These are phyloP conservation scores for Seriola dumerili DNA, from an alignment of 2,113 vertebrate genomes.

Conservation along the genomic window DNA sequence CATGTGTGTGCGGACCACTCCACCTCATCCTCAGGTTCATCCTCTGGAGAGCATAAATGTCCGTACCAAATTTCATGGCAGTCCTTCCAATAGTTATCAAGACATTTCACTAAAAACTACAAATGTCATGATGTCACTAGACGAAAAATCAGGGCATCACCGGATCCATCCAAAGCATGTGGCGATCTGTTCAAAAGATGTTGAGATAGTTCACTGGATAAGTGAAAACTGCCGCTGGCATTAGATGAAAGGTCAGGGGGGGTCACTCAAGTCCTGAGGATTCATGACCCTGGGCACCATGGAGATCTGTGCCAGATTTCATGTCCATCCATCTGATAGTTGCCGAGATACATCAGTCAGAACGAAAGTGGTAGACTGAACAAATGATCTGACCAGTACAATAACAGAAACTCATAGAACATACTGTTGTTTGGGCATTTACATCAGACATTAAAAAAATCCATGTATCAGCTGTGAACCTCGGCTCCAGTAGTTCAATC, in stretches of 20 bases:
- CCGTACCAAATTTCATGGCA: no score
- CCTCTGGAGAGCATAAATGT: no score
- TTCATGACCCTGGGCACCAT: background rate
- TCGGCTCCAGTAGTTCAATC: background rate
- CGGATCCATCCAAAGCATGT: background rate
- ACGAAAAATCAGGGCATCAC: no score
- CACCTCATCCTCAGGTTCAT: no score
- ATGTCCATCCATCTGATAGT: background rate
- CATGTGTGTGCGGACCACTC: background rate
- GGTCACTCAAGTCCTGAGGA: accelerated
- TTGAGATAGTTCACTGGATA: no score
- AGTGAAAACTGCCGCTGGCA: background rate
- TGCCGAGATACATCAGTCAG: background rate
- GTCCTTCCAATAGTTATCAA: no score
- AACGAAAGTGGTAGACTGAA: no score
- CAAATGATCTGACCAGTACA: no score
- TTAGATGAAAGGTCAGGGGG: background rate
- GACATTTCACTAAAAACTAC: no score
- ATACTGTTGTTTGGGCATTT: background rate
- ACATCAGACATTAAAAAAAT: background rate
- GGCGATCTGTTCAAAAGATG: background rate
- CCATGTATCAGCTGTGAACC: background rate
- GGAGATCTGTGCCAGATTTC: background rate
- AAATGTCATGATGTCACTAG: no score
- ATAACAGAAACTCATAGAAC: background rate